Percentiles rank a stretch among this genome's conserved stretches.
Conservation (phyloP, 2,797 vertebrate species). For the Discoglossus pictus region DNA sequence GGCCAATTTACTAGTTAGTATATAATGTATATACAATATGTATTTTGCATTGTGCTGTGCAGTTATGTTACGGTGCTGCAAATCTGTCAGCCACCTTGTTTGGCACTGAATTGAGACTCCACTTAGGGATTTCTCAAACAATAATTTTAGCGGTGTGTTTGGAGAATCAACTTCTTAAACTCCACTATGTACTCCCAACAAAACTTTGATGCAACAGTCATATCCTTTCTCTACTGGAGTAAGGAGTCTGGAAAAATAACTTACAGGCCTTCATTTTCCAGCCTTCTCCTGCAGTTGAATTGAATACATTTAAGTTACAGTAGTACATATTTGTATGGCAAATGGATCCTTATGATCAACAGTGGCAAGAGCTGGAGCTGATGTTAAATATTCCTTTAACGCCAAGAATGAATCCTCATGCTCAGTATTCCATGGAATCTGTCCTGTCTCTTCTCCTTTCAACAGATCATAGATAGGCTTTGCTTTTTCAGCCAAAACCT, state of each 20-base stretch:
- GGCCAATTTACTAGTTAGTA: neutral
- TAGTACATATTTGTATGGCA: too few species aligned
- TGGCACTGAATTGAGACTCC: neutral
- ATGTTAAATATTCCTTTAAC: neutral
- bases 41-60: neutral
- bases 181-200: neutral
- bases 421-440: neutral
- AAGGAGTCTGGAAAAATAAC: neutral
- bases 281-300: neutral
- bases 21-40: neutral
- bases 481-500: too few species aligned
- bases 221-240: neutral
- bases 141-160: neutral
- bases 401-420: neutral
- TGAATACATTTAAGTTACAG: neutral
- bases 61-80: neutral
- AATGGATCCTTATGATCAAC: neutral
- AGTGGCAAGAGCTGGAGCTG: neutral
- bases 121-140: conserved; percentile 8
- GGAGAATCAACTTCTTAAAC: neutral
- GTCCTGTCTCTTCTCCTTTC: neutral
- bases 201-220: neutral
- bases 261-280: neutral
- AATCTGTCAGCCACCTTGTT: neutral
- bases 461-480: too few species aligned